These are phyloP conservation scores for Seira ritae DNA, from an alignment of 2,888 invertebrate genomes.

Conservation along the genomic window DNA sequence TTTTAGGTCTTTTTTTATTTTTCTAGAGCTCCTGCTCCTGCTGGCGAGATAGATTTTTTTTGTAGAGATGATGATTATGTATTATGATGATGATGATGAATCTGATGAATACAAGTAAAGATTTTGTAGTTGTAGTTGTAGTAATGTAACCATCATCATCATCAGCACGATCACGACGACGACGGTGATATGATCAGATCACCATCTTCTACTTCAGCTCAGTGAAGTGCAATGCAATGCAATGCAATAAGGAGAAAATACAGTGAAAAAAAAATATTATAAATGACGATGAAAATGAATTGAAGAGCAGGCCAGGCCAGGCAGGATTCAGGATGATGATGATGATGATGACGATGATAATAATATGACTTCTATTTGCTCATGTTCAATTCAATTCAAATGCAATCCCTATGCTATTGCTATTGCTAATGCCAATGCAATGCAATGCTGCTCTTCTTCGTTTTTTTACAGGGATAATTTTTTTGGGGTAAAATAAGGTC, in stretches of 20 bases:
- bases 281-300: slow-evolving; percentile 42
- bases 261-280: no score
- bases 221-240: no score
- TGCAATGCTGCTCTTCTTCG: slow-evolving; percentile 12
- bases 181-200: not conserved
- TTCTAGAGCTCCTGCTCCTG: no score
- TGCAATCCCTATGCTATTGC: not conserved
- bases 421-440: not conserved
- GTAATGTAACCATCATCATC: not conserved
- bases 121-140: not conserved
- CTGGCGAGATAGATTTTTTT: no score
- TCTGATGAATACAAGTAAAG: not conserved
- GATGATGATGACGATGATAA: slow-evolving; percentile 47
- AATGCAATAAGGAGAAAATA: slow-evolving; percentile 52
- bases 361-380: slow-evolving; percentile 45
- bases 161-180: slow-evolving; percentile 6
- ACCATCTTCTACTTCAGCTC: slow-evolving; percentile 12
- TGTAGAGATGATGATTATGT: not conserved
- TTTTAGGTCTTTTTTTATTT: no score
- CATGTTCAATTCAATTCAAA: slow-evolving; percentile 5
- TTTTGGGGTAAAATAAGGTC: not conserved
- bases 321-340: slow-evolving; percentile 18
- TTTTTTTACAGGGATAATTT: not conserved
- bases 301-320: not conserved
- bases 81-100: no score